phyloP scores from a whole-genome alignment of 2,113 vertebrate genomes.

The Sterrhoptilus dennistouni region DNA sequence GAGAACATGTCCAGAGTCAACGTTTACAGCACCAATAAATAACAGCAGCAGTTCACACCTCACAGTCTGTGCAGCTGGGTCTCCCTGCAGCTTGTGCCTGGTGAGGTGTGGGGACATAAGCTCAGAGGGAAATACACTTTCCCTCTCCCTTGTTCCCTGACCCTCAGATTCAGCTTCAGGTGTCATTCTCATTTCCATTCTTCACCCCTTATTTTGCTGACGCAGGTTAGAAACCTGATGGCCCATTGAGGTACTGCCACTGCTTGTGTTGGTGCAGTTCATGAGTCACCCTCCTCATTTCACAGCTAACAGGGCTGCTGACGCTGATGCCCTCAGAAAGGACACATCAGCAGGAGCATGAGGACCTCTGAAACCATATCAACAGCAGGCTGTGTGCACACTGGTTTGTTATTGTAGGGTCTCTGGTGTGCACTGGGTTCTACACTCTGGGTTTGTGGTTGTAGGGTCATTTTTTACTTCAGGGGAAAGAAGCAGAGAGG shows the following conservation, averaged over 20 bases:
- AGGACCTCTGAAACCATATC: not conserved
- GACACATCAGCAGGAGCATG: not conserved
- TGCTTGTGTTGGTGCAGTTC: not conserved
- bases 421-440: not conserved
- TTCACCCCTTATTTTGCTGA: not conserved
- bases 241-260: not conserved
- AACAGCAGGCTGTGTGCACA: not conserved
- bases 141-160: not conserved
- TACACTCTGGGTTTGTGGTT: fast-evolving
- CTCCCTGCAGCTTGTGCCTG: not conserved
- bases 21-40: not conserved
- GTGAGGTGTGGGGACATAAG: not conserved
- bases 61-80: not conserved
- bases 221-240: not conserved
- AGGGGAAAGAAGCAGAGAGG: not conserved
- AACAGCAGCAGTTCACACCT: not conserved
- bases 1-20: not conserved
- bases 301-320: conserved; percentile 31
- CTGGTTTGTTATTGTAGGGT: not conserved
- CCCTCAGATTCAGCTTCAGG: not conserved
- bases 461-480: not conserved
- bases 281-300: conserved; percentile 2
- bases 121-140: not conserved
- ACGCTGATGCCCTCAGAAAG: not conserved
- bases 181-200: not conserved